Conservation (phyloP, 2,797 vertebrate species). For the Microctenopoma stevenorrisi region DNA sequence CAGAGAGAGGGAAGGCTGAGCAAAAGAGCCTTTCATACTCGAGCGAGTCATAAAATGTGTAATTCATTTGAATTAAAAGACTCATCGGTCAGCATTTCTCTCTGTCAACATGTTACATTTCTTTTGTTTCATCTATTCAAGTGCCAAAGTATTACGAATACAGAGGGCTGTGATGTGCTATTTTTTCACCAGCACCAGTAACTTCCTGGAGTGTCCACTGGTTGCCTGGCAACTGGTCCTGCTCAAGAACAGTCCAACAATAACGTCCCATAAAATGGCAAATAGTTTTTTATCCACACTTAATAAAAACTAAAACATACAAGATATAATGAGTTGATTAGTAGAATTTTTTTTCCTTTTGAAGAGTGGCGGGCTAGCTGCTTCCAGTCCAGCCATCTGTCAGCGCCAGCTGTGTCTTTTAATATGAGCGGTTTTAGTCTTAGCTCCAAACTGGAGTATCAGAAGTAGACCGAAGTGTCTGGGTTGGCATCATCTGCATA, state of each 20-base stretch:
- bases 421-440: background rate
- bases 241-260: background rate
- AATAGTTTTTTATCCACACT: background rate
- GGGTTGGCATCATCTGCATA: background rate
- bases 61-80: background rate
- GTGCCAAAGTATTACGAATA: background rate
- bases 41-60: background rate
- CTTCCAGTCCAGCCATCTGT: background rate
- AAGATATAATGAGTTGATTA: background rate
- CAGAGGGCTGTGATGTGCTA: background rate
- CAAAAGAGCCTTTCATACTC: background rate
- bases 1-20: background rate
- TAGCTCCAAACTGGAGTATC: background rate
- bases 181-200: background rate
- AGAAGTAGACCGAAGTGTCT: background rate
- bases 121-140: background rate
- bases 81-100: background rate
- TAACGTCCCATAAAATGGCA: background rate
- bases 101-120: background rate
- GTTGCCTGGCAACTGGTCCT: background rate
- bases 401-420: background rate
- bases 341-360: background rate
- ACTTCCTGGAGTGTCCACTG: background rate
- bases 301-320: background rate
- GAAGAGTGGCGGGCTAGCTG: background rate